phyloP scores from a whole-genome alignment of 53 echinoderm and acorn worm genomes.

The Stichopus horrens region DNA sequence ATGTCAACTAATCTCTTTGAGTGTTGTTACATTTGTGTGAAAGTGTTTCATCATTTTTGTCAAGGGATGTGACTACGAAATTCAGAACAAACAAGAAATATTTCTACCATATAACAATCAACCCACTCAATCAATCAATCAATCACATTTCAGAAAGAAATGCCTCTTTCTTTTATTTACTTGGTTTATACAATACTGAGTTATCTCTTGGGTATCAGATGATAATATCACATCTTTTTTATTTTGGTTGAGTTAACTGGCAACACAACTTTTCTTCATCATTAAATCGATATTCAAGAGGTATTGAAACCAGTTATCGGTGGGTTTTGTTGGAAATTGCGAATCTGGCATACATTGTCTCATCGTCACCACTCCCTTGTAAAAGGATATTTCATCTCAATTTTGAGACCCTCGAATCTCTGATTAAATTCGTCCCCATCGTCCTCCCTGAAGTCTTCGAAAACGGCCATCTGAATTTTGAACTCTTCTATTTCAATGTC shows the following conservation, averaged over 20 bases:
- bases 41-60: no score
- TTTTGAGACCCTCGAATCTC: constrained; percentile 87
- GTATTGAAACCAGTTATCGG: no score
- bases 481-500: constrained; percentile 85
- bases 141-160: not conserved
- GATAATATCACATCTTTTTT: no score
- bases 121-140: not conserved
- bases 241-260: no score
- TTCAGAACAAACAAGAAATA: not conserved
- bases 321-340: not conserved
- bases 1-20: no score
- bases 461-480: constrained; percentile 80
- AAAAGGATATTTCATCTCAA: constrained; percentile 99
- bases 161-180: not conserved
- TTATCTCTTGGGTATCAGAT: no score
- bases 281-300: no score
- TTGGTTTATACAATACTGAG: not conserved
- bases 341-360: not conserved
- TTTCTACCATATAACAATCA: not conserved
- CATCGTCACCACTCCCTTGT: not conserved
- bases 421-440: constrained; percentile 93
- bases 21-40: no score
- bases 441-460: constrained; percentile 89
- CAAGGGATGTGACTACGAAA: not conserved
- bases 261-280: no score